Percentiles rank a stretch among this genome's conserved stretches.
These are phyloP conservation scores for Pelmatolapia mariae DNA, from an alignment of 2,113 vertebrate genomes.

Conservation along the genomic window DNA sequence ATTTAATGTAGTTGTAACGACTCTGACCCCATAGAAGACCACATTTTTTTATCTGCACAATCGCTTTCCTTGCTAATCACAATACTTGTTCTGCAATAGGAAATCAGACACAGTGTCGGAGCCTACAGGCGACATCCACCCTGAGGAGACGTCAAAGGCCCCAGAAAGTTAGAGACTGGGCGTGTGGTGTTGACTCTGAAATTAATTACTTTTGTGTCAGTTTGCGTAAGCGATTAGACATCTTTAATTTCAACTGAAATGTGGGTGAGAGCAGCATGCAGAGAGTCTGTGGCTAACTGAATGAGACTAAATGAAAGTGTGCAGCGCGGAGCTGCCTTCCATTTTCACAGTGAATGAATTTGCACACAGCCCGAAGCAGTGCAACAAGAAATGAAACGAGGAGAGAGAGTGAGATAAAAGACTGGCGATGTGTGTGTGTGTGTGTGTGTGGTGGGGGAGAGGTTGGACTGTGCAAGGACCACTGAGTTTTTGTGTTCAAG, in stretches of 20 bases:
- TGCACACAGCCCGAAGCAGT: slow-evolving; percentile 39
- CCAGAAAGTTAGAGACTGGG: background rate
- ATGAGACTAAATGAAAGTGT: slow-evolving; percentile 17
- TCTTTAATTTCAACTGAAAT: slow-evolving; percentile 9
- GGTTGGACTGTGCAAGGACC: background rate
- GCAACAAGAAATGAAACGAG: background rate
- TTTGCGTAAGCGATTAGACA: slow-evolving; percentile 1
- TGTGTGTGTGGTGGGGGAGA: background rate
- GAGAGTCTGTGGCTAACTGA: background rate
- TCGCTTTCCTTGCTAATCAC: background rate
- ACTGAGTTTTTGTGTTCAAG: background rate
- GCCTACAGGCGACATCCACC: background rate
- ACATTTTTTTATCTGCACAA: background rate
- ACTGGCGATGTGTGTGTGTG: background rate
- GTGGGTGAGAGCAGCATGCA: background rate
- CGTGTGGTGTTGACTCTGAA: background rate
- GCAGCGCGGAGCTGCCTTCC: background rate
- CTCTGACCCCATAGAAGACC: background rate
- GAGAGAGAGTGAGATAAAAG: slow-evolving; percentile 7
- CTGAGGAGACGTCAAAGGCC: background rate
- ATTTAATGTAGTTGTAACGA: background rate
- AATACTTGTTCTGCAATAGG: background rate
- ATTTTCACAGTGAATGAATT: slow-evolving; percentile 39
- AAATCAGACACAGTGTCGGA: background rate
- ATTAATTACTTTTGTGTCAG: background rate